These are phyloP conservation scores for Pogona vitticeps DNA, from an alignment of 2,113 vertebrate species.

Conservation along the genomic window DNA sequence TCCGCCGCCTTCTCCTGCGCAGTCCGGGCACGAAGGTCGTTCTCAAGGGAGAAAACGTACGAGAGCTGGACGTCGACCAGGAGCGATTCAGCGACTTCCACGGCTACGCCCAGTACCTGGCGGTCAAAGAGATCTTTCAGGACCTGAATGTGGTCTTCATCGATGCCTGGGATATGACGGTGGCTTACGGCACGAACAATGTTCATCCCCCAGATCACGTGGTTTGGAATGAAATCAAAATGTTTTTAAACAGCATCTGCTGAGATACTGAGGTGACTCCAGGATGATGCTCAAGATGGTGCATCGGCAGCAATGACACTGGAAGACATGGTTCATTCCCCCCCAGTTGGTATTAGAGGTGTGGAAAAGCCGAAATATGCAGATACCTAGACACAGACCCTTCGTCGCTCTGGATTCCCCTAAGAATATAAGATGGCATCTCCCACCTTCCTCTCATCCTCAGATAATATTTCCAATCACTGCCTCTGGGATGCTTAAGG, in stretches of 20 bases:
- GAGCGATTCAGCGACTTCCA: constrained; percentile 52
- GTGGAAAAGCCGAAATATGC: no score
- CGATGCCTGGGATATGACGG: constrained; percentile 57
- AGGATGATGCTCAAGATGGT: no score
- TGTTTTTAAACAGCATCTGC: constrained; percentile 45
- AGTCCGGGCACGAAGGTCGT: constrained; percentile 52
- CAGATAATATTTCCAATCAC: no score
- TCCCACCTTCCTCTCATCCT: no score
- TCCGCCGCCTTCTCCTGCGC: constrained; percentile 26
- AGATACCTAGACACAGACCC: no score
- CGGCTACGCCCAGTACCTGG: constrained; percentile 48
- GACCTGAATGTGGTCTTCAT: constrained; percentile 41
- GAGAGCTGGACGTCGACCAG: not conserved
- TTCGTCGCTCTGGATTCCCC: no score
- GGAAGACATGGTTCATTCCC: not conserved
- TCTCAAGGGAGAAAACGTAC: constrained; percentile 49
- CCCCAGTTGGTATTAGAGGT: not conserved
- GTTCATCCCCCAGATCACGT: constrained; percentile 35
- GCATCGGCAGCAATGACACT: not conserved
- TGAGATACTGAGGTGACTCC: not conserved
- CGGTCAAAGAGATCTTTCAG: constrained; percentile 41
- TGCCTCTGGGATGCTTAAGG: no score
- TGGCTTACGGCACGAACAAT: constrained; percentile 2
- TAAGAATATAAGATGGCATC: no score
- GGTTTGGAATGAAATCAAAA: constrained; percentile 28